These are phyloP conservation scores for Notarius lentiginosus DNA, from an alignment of 2,113 vertebrate species.

Conservation along the genomic window DNA sequence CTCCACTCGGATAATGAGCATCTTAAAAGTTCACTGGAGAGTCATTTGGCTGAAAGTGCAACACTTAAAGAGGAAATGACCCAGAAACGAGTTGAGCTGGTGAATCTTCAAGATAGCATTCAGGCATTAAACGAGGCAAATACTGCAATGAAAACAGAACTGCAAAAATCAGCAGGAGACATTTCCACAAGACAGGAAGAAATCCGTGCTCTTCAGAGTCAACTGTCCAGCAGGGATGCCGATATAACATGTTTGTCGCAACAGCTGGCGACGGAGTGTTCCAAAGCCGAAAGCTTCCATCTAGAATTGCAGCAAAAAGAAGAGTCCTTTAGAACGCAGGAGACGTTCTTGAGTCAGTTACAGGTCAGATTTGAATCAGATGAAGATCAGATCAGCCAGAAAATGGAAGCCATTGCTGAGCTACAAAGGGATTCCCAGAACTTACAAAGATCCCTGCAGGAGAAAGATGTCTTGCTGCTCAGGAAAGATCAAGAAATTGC, in stretches of 20 bases:
- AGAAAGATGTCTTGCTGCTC: slow-evolving; percentile 65
- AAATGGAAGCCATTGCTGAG: slow-evolving; percentile 65
- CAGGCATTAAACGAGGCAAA: slow-evolving; percentile 72
- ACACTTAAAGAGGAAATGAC: slow-evolving; percentile 62
- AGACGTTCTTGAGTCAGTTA: slow-evolving; percentile 70
- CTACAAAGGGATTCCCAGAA: slow-evolving; percentile 67
- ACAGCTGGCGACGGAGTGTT: slow-evolving; percentile 60
- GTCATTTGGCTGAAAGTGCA: slow-evolving; percentile 63
- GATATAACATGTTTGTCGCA: slow-evolving; percentile 66
- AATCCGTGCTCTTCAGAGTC: slow-evolving; percentile 62
- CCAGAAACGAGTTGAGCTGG: slow-evolving; percentile 60
- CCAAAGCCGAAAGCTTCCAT: slow-evolving; percentile 67
- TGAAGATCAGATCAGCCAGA: slow-evolving; percentile 63
- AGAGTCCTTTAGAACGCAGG: slow-evolving; percentile 66
- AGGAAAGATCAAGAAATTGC: slow-evolving; percentile 67
- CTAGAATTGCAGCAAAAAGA: slow-evolving; percentile 66
- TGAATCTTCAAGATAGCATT: slow-evolving; percentile 65
- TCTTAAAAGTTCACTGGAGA: slow-evolving; percentile 59
- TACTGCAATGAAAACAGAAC: slow-evolving; percentile 67
- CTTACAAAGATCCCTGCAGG: slow-evolving; percentile 57
- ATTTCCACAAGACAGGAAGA: slow-evolving; percentile 65
- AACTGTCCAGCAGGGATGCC: slow-evolving; percentile 63
- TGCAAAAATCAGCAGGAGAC: slow-evolving; percentile 60
- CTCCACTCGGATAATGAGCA: slow-evolving; percentile 67
- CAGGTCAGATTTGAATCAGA: slow-evolving; percentile 60